These are phyloP conservation scores for Sebastes nivosus DNA, from an alignment of 2,797 vertebrate species.

Conservation along the genomic window DNA sequence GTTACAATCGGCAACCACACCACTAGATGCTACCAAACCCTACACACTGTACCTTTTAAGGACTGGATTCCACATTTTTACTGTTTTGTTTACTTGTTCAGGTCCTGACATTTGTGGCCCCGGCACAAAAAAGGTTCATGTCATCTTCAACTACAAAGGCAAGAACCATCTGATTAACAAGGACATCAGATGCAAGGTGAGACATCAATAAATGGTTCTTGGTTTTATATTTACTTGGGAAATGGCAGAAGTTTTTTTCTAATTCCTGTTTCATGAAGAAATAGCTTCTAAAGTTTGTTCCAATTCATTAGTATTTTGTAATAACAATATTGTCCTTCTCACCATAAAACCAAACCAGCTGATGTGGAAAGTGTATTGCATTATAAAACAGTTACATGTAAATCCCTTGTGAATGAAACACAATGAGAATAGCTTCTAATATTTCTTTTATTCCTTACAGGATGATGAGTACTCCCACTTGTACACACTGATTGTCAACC, in stretches of 20 bases:
- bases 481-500: conserved; percentile 86
- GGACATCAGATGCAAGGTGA: conserved; percentile 89
- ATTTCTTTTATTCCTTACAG: conserved; percentile 60
- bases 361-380: not conserved
- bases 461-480: conserved; percentile 88
- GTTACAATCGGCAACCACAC: too few relatives aligned
- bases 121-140: conserved; percentile 89
- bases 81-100: conserved; percentile 44
- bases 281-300: not conserved
- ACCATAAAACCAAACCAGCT: not conserved
- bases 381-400: not conserved
- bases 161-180: conserved; percentile 91
- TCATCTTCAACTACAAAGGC: conserved; percentile 90
- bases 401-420: not conserved
- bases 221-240: not conserved
- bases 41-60: too few relatives aligned
- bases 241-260: not conserved
- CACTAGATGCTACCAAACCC: too few relatives aligned
- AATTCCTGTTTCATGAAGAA: not conserved
- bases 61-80: not conserved
- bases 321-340: not conserved
- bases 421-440: not conserved
- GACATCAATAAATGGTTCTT: not conserved
- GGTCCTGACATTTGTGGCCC: conserved; percentile 92
- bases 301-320: not conserved